Conservation (phyloP, 2,113 vertebrate genomes). For the Podiceps cristatus region DNA sequence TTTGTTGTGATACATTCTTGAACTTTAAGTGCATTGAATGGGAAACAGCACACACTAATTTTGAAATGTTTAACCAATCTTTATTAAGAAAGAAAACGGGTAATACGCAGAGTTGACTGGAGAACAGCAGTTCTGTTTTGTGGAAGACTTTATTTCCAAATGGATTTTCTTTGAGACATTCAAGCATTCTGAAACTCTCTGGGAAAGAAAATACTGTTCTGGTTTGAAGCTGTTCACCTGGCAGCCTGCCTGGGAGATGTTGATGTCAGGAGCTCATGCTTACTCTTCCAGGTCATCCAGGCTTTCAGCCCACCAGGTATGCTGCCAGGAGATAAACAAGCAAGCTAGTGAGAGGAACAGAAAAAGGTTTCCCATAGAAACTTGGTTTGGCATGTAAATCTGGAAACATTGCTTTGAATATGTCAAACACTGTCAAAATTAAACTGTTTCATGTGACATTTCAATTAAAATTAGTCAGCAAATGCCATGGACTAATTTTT, state of each 20-base stretch:
- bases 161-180: background rate
- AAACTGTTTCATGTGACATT: background rate
- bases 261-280: background rate
- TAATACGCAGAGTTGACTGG: background rate
- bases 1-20: background rate
- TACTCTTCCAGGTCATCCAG: background rate
- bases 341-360: background rate
- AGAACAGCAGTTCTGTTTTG: background rate
- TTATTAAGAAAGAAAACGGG: background rate
- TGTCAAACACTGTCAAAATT: background rate
- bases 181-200: background rate
- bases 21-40: background rate
- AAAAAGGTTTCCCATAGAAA: background rate
- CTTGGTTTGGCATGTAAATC: background rate
- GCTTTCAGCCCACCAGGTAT: slow-evolving; percentile 1
- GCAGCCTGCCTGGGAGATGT: background rate
- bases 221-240: background rate
- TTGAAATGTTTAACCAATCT: background rate
- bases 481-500: background rate
- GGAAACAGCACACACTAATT: background rate
- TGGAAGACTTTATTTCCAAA: background rate
- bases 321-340: slow-evolving; percentile 3
- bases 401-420: background rate
- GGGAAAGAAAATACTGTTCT: background rate
- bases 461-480: background rate